phyloP scores from a whole-genome alignment of 2,888 invertebrate species.

The Trichacis sp. region DNA sequence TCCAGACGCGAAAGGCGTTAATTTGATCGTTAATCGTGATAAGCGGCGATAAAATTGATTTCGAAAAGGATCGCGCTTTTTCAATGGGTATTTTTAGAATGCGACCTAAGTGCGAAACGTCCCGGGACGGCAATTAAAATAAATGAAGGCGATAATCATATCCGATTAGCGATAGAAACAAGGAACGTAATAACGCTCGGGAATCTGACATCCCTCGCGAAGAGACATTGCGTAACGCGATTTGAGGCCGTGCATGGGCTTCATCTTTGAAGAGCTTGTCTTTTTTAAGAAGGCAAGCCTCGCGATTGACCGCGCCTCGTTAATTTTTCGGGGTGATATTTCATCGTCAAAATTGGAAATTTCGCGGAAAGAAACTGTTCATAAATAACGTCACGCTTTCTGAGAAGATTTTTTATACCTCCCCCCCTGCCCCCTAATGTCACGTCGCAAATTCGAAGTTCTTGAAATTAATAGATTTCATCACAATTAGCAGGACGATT shows the following conservation, averaged over 20 bases:
- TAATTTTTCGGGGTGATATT: no score
- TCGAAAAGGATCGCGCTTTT: not conserved
- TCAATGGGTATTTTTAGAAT: no score
- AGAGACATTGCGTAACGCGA: not conserved
- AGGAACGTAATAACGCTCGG: not conserved
- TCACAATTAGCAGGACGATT: no score
- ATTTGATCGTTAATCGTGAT: not conserved
- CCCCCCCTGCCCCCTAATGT: no score
- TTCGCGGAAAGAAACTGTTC: no score
- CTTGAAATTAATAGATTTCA: no score
- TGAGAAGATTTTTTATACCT: no score
- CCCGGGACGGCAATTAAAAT: not conserved
- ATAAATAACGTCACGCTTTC: no score
- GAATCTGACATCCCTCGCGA: not conserved
- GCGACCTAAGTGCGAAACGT: no score
- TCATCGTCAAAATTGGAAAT: no score
- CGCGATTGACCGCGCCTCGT: constrained; percentile 11
- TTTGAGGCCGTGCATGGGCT: not conserved
- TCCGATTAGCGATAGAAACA: constrained; percentile 1
- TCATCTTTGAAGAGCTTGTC: not conserved
- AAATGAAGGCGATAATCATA: not conserved
- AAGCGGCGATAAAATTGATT: not conserved
- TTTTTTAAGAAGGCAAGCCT: no score
- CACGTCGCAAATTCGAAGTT: no score
- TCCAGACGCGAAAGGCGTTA: not conserved